These are phyloP conservation scores for Brachyptera risi DNA, from an alignment of 2,888 invertebrate species.

Conservation along the genomic window DNA sequence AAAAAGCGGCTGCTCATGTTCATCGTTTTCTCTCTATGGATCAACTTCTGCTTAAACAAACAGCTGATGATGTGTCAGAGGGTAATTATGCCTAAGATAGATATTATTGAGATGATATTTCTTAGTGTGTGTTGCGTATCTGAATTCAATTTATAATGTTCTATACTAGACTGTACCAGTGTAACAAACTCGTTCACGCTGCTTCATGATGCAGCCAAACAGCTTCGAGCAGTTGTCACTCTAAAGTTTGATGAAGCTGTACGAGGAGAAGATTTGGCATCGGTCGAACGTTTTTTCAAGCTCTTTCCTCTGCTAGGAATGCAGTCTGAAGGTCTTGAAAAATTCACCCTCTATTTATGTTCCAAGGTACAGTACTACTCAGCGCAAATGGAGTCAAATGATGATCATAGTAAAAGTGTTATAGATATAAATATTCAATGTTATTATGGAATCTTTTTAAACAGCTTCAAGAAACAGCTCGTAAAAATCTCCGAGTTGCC, in stretches of 20 bases:
- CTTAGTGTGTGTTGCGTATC: not conserved
- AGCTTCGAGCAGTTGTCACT: slow-evolving; percentile 65
- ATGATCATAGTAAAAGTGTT: no score
- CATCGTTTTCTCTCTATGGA: slow-evolving; percentile 92
- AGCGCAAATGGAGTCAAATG: no score
- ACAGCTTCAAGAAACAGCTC: slow-evolving; percentile 61
- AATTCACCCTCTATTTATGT: slow-evolving; percentile 83
- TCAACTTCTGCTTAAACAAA: slow-evolving; percentile 71
- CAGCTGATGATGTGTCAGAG: slow-evolving; percentile 69
- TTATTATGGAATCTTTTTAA: no score
- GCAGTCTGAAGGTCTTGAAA: slow-evolving; percentile 82
- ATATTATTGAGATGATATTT: not conserved
- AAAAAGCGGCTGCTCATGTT: slow-evolving; percentile 93
- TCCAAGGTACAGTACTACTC: slow-evolving; percentile 55
- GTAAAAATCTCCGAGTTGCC: slow-evolving; percentile 66
- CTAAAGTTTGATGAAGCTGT: slow-evolving; percentile 90
- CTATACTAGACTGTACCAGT: slow-evolving; percentile 53
- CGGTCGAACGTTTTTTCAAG: slow-evolving; percentile 93
- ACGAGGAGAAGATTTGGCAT: slow-evolving; percentile 77
- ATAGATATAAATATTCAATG: no score
- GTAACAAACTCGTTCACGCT: slow-evolving; percentile 66
- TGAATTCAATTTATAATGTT: not conserved
- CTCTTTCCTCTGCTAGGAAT: slow-evolving; percentile 92
- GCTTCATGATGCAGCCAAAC: slow-evolving; percentile 70
- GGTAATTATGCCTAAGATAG: slow-evolving; percentile 40